phyloP scores from a whole-genome alignment of 2,113 vertebrate species.

The Mesoclemmys tuberculata region DNA sequence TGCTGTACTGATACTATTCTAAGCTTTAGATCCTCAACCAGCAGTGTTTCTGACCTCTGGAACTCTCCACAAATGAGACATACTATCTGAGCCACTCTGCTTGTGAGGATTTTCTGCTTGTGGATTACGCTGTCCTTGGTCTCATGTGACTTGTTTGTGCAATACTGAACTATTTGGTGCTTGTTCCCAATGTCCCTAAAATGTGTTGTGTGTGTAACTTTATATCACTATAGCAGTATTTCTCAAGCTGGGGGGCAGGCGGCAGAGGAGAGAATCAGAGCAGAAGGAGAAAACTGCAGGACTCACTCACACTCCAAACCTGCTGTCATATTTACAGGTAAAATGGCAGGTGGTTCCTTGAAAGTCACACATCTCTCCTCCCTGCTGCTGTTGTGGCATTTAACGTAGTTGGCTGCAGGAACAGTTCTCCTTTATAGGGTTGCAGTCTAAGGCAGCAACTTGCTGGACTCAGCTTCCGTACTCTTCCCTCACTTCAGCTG shows the following conservation, averaged over 20 bases:
- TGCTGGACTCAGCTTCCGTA: not conserved
- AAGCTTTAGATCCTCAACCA: not conserved
- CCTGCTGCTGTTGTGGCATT: not conserved
- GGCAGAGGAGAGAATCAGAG: not conserved
- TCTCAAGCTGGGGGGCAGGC: not conserved
- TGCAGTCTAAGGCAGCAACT: not conserved
- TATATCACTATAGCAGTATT: not conserved
- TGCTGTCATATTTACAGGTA: not conserved
- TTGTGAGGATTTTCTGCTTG: slow-evolving; percentile 4
- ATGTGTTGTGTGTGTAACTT: not conserved
- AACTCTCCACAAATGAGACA: not conserved
- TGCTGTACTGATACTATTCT: not conserved
- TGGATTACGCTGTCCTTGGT: not conserved
- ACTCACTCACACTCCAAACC: not conserved
- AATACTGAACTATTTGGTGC: not conserved
- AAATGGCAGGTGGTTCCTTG: slow-evolving; percentile 2
- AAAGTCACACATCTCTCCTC: not conserved
- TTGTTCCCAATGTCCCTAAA: not conserved
- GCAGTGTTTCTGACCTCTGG: not conserved
- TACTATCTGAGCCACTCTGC: not conserved
- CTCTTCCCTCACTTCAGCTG: not conserved
- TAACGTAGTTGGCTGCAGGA: not conserved
- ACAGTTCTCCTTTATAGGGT: not conserved
- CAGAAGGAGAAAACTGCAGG: not conserved
- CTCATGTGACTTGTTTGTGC: not conserved